A percentile compares a stretch with the other conserved stretches of the same genome.
These are phyloP conservation scores for Bathybates hornii DNA, from an alignment of 2,113 vertebrate species.

Conservation along the genomic window DNA sequence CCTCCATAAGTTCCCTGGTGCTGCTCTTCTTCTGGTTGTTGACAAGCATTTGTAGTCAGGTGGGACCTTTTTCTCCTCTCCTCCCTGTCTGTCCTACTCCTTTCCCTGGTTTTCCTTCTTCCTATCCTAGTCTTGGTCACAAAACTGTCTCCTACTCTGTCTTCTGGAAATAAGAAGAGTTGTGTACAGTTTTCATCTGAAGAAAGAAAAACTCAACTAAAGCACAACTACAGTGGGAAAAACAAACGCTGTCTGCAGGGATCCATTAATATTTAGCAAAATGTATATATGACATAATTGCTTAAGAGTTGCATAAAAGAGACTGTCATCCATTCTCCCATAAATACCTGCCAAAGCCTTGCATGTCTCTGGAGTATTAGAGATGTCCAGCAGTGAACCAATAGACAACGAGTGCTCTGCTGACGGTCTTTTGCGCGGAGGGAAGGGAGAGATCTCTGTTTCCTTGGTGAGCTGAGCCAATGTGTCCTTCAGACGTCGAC, in stretches of 20 bases:
- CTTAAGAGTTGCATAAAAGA: not conserved
- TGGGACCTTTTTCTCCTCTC: constrained; percentile 11
- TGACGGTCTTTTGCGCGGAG: constrained; percentile 88
- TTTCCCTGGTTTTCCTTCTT: constrained; percentile 33
- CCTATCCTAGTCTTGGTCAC: constrained; percentile 19
- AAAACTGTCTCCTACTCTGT: constrained; percentile 10
- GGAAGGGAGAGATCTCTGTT: constrained; percentile 87
- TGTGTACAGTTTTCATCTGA: not conserved
- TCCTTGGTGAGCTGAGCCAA: constrained; percentile 90
- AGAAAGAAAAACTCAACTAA: not conserved
- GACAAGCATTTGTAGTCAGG: constrained; percentile 7
- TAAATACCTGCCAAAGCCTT: constrained; percentile 70
- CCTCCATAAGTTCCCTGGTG: not conserved
- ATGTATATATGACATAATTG: not conserved
- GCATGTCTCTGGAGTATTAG: constrained; percentile 90
- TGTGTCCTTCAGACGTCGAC: constrained; percentile 86
- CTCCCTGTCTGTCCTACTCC: constrained; percentile 30
- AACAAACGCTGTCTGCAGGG: not conserved
- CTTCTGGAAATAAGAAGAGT: constrained; percentile 28
- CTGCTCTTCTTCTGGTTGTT: not conserved
- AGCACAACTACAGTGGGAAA: not conserved
- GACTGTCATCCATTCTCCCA: not conserved
- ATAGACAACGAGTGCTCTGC: constrained; percentile 91
- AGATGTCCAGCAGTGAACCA: constrained; percentile 92
- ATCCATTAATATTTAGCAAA: not conserved